Percentiles rank a stretch among this genome's conserved stretches.
These are phyloP conservation scores for Parthenolecanium corni DNA, from an alignment of 2,888 invertebrate genomes.

Conservation along the genomic window DNA sequence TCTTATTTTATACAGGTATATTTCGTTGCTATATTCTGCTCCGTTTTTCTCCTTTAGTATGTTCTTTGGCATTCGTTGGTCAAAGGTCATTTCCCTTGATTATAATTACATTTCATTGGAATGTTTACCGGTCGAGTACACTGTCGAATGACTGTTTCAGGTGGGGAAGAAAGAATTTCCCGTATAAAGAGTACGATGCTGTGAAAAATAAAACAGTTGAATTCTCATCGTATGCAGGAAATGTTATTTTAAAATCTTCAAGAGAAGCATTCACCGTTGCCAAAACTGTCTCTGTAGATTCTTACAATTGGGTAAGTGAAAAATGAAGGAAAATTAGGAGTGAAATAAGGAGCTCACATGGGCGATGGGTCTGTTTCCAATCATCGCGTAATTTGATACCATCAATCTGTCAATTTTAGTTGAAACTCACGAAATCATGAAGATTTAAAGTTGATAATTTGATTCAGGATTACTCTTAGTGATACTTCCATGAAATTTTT, in stretches of 20 bases:
- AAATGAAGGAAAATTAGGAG: too few relatives aligned
- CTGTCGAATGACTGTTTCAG: too few relatives aligned
- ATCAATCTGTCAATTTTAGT: too few relatives aligned
- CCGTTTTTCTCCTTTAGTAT: background rate
- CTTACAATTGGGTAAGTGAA: constrained; percentile 7
- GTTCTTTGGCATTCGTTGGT: background rate
- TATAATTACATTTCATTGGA: background rate
- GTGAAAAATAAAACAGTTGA: constrained; percentile 18
- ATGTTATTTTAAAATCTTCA: background rate
- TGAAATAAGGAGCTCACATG: too few relatives aligned
- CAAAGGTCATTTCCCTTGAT: too few relatives aligned
- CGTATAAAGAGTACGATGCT: constrained; percentile 8
- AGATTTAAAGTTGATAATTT: too few relatives aligned
- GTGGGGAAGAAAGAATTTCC: constrained; percentile 21
- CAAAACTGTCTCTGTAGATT: background rate
- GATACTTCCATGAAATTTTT: too few relatives aligned
- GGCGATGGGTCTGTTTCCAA: too few relatives aligned
- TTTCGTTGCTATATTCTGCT: background rate
- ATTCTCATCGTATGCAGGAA: background rate
- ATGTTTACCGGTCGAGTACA: too few relatives aligned
- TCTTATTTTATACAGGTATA: constrained; percentile 6
- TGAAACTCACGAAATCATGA: too few relatives aligned
- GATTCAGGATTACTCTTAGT: too few relatives aligned
- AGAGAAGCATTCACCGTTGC: background rate
- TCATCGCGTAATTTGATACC: too few relatives aligned